Evolutionary conservation across 2,888 invertebrate genomes (phyloP), one percentile per base, ranked within the genome.

Genomic region (Esperia sulphurella): DNA sequence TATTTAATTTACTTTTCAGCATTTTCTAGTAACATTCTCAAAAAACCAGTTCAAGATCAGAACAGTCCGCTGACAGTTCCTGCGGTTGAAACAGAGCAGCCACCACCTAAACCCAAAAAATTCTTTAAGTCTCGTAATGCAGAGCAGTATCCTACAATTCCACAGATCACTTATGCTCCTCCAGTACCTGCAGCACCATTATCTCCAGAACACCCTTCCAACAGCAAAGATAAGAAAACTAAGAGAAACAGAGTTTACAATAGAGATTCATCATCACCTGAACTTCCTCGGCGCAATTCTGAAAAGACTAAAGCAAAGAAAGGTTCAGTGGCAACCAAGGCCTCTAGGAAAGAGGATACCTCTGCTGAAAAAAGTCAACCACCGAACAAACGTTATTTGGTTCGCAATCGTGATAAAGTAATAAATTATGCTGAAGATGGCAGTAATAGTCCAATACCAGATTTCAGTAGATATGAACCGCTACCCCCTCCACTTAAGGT

Each of bases 111-210:
- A 76, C 96, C 96, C 41, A 95, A 96, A 74, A 97, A 97, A 75
- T 97, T 97, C 80, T 97, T 97, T 75, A 97, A 97, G 75, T 96
- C 96, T 71, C 93, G 95, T 45, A 95, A 95, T 80, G 91, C 92
- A 14, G 92, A 93, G 58, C 85, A 91, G 3, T 91, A 91, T 51
- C 92, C 92, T 50, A 81, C 85, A 54, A 85, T 89, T 52, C 90
- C 90, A 55, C 90, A 89, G 59, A 89, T 89, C 41, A 88, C 85
- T 37, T 90, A 89, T 75, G 90, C 90, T 50, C 89, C 90, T 46
- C 86, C 89, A 41, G 83, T 81, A 56, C 72, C 84, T 52, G 83
- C 83, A 50, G 83, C 84, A 47, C 83, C 90, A 37, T 66, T 87
- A 14, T 88, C 90, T 37, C 88, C 89, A 42, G 87, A 90, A 62